Evolutionary conservation across 2,888 invertebrate species (phyloP).

Genomic region (Gari tellinella): DNA sequence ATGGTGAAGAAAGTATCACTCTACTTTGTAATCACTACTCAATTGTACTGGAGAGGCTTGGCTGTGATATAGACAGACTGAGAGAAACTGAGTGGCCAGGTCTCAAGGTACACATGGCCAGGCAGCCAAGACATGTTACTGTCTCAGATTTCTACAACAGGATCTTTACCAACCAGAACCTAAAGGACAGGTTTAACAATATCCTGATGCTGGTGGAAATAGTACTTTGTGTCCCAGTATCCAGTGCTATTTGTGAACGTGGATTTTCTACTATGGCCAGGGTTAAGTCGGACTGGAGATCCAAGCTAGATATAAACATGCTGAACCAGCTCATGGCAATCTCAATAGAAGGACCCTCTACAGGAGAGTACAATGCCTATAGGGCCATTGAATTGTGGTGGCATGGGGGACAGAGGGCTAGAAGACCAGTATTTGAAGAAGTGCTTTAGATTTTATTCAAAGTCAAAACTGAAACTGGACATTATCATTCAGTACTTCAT

Average conservation of each 20-base stretch:
- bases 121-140: conserved; percentile 8
- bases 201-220: conserved; percentile 36
- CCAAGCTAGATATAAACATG: conserved; percentile 34
- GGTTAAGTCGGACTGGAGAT: conserved; percentile 60
- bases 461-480: too few species aligned
- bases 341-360: conserved; percentile 32
- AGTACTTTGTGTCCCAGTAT: conserved; percentile 19
- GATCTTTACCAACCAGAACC: conserved; percentile 15
- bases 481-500: too few species aligned
- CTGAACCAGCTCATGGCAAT: conserved; percentile 50
- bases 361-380: conserved; percentile 36
- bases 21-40: conserved; percentile 24
- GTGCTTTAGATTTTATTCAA: too few species aligned
- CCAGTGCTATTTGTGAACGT: conserved; percentile 46
- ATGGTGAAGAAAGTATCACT: conserved; percentile 7
- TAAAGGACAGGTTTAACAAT: conserved; percentile 18
- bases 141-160: conserved; percentile 10
- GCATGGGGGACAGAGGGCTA: conserved; percentile 49
- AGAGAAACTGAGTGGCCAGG: conserved; percentile 32
- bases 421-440: conserved; percentile 41
- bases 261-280: conserved; percentile 57
- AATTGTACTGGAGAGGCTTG: conserved; percentile 20
- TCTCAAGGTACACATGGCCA: conserved; percentile 20
- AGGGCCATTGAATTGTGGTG: conserved; percentile 44
- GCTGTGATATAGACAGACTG: conserved; percentile 24